Evolutionary conservation across 2,888 invertebrate genomes (phyloP), one percentile per base, ranked within the genome.

Genomic region (Venusia cambrica): DNA sequence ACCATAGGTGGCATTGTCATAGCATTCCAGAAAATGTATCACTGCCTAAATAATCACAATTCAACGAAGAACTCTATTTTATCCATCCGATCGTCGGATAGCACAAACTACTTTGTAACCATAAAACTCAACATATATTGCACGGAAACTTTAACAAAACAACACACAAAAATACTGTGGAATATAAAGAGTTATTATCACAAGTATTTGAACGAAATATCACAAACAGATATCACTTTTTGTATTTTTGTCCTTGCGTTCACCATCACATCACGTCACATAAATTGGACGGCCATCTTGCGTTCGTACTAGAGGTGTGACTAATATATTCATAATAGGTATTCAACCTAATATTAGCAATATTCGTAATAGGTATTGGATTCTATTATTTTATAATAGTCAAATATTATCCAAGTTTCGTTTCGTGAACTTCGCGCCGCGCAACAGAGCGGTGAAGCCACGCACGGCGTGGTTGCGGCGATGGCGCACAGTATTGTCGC

Each of bases 271-370:
- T n/a, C n/a, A n/a, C n/a, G n/a, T n/a, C n/a, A 77, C 79, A 77
- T 77, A 85, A 81, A 83, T 81, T 76, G 80, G 10, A 80, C 78
- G 70, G 85, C 85, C 85, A 87, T 87, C 85, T 87, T 87, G 84
- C 76, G 80, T 75, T 83, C 77, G 71, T 75, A 55, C 70, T 63
- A 68, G 54, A 46, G 52, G 48, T 46, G 48, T 35, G 4, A 33
- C 51, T 16, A 28, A 30, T n/a, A 13, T 45, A 43, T 42, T 53
- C 52, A 10, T 4, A 20, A 9, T 5, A 4, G 5, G 9, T 2
- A 9, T 10, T 20, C 5, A 6, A 4, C 20, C 19, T 4, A 9
- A 8, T 4, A 6, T 5, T 12, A 5, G 2, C 5, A 14, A 20
- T 11, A 12, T 4, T 17, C 10, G 22, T n/a, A n/a, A n/a, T n/a